Evolutionary conservation across 2,888 invertebrate species (phyloP), one percentile per base, ranked within the genome.

Genomic region (Lamellibrachia satsuma): DNA sequence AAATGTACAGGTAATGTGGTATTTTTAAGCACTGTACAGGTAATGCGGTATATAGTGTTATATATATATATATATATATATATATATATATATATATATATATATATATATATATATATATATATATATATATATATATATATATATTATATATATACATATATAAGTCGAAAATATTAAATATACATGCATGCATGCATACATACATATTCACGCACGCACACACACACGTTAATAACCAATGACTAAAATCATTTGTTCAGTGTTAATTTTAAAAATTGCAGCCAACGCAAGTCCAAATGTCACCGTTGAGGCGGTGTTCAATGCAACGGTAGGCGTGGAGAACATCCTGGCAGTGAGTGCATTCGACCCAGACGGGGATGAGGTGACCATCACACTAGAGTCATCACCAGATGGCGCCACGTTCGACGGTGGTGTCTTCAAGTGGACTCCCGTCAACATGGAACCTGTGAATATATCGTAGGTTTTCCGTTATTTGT

Each of bases 401-500:
- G 39, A 39, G 2, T 55, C 55, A 52, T 9, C 8, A 1, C 91
- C 91, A 52, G 15, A 11, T 55, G 57, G 57, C 27, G 52, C 91
- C 57, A 52, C 11, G 0, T 52, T 91, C 6, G 57, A 11, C 52
- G 57, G 57, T 55, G 27, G 11, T 51, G 57, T 57, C 39, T 91
- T 91, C 52, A 55, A 39, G n/a, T 91, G 91, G 91, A n/a, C 57
- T 52, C 91, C 57, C 11, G 11, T 52, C 39, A 91, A 91, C 57
- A 55, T 91, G 57, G 55, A 91, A 39, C 22, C 27, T 15, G 55
- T 55, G 27, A 91, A 91, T n/a, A 52, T 91, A 52, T 91, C 91
- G 91, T 91, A 91, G 6, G 91, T 91, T 15, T 75, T 75, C 0
- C n/a, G 75, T 75, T 75, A 75, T 75, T 75, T 75, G 75, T 75